phyloP scores from a whole-genome alignment of 2,113 vertebrate genomes.

The Amia ocellicauda region DNA sequence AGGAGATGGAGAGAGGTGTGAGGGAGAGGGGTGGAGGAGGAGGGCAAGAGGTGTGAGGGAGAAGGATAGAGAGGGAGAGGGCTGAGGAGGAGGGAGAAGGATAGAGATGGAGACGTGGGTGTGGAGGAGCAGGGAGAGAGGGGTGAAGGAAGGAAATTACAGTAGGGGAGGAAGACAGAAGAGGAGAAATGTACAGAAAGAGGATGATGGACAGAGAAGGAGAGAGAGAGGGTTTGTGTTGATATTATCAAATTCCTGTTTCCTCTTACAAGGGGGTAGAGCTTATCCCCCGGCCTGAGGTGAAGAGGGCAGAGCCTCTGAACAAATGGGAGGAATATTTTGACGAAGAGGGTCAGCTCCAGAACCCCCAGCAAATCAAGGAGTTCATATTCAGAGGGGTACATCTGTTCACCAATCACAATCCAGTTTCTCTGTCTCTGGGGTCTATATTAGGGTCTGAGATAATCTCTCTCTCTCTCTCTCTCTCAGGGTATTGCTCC shows the following conservation, averaged over 20 bases:
- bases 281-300: constrained; percentile 69
- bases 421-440: neutral
- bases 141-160: too few relatives aligned
- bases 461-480: neutral
- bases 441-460: neutral
- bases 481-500: constrained; percentile 68
- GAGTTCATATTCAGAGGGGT: constrained; percentile 83
- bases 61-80: neutral
- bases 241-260: neutral
- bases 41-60: neutral
- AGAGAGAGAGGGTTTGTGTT: too few relatives aligned
- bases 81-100: neutral
- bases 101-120: too few relatives aligned
- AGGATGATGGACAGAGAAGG: too few relatives aligned
- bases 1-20: too few relatives aligned
- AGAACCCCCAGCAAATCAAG: constrained; percentile 63
- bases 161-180: neutral
- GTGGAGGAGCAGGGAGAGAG: too few relatives aligned
- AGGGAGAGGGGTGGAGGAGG: too few relatives aligned
- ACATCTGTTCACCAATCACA: constrained; percentile 22
- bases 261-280: constrained; percentile 60
- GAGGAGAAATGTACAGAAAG: neutral
- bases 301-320: constrained; percentile 69
- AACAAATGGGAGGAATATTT: constrained; percentile 73
- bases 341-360: constrained; percentile 73